A percentile compares a stretch with the other conserved stretches of the same genome.
Conservation (phyloP, 2,888 invertebrate genomes). For the Agrochola circellaris region DNA sequence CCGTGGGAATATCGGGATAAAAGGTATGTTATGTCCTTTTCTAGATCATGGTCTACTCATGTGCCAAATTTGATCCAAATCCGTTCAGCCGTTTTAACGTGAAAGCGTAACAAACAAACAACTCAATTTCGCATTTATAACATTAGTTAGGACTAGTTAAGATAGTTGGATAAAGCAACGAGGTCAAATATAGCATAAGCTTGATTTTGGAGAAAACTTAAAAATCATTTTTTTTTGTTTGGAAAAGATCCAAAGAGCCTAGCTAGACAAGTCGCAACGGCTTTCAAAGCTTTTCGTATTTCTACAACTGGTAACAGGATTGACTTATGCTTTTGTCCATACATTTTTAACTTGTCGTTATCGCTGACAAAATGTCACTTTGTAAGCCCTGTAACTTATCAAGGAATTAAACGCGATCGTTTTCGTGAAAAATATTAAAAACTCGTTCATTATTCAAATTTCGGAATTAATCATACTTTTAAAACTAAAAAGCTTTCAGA, state of each 20-base stretch:
- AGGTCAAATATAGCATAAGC: neutral
- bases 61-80: no score
- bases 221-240: neutral
- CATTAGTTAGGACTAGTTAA: no score
- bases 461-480: conserved; percentile 1
- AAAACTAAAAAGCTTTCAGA: conserved; percentile 40
- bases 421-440: neutral
- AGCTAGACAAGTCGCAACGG: neutral
- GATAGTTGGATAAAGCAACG: neutral
- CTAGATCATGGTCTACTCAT: no score
- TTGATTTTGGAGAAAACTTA: neutral
- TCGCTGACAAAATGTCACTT: neutral
- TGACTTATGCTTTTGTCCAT: no score
- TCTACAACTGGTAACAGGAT: no score
- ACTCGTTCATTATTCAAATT: neutral
- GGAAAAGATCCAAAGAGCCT: neutral
- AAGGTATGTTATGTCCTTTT: no score
- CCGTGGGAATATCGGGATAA: no score
- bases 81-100: no score
- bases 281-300: no score
- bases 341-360: neutral
- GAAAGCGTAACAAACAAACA: no score
- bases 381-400: neutral
- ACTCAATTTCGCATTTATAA: no score
- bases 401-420: neutral